Percentiles rank a stretch among this genome's conserved stretches.
Conservation (phyloP, 1,140 invertebrate species). For the Drosophila kanapiae region DNA sequence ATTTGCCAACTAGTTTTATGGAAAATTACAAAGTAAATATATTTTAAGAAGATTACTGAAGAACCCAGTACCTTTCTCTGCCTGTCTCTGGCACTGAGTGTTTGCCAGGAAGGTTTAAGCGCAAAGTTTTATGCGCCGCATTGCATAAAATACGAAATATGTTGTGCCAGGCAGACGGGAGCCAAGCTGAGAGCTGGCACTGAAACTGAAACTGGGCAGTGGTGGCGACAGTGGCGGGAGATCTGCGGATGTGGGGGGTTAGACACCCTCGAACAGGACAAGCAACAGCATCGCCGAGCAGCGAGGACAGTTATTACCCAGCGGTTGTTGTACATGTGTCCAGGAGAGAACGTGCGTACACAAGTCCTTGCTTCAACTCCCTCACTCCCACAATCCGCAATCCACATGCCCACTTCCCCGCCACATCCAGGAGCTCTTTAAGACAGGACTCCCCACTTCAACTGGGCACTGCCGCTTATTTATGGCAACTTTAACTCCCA, state of each 20-base stretch:
- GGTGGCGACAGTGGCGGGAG: background rate
- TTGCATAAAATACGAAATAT: slow-evolving; percentile 77
- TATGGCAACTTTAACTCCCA: slow-evolving; percentile 79
- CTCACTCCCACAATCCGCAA: background rate
- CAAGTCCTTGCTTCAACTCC: slow-evolving; percentile 23
- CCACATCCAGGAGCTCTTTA: slow-evolving; percentile 23
- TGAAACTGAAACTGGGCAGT: slow-evolving; percentile 30
- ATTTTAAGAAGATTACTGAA: background rate
- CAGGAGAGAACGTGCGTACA: slow-evolving; percentile 45
- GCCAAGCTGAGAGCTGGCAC: slow-evolving; percentile 27
- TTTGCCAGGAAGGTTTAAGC: slow-evolving; percentile 44
- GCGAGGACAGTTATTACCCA: slow-evolving; percentile 59
- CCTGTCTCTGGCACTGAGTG: background rate
- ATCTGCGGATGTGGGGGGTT: background rate
- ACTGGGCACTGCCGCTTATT: slow-evolving; percentile 60
- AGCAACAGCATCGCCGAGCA: slow-evolving; percentile 30
- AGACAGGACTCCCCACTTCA: slow-evolving; percentile 23
- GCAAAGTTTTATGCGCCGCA: slow-evolving; percentile 72
- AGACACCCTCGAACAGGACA: slow-evolving; percentile 30
- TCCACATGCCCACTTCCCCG: background rate
- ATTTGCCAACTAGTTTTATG: background rate
- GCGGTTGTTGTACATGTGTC: slow-evolving; percentile 55
- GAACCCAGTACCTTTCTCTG: background rate
- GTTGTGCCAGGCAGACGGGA: slow-evolving; percentile 44
- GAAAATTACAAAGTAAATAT: background rate